Base-by-base conservation (phyloP, 1,140 invertebrate species). In the Plectrocnemia conspersa region DNA sequence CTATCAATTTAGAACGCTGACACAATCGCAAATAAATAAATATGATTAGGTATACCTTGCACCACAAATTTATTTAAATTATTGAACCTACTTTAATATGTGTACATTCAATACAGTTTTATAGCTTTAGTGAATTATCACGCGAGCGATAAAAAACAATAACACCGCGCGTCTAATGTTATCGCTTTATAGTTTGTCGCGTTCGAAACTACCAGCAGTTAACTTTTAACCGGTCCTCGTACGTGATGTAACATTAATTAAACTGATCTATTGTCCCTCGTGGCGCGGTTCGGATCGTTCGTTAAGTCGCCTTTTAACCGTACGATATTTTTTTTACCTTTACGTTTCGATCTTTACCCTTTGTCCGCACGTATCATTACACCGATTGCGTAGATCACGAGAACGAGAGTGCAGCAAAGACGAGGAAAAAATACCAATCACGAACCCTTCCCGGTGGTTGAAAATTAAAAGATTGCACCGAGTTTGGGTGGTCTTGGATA, bases 381-480 rank as follows among this genome's bases (percentile, higher is more conserved):
- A 21, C 11, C 23, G 32, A 13, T 21, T 38, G 47, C 47, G 40
- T 50, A 50, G 47, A 50, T 50, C 47, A 50, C 47, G 33, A 23
- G 36, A 38, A 22, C 22, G 19, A 22, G 24, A 22, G 40, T 23
- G 23, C 13, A 45, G 29, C 24, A 7, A 13, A 38, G 35, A 38
- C 35, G 45, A 19, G 21, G 25, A 21, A 32, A 47, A 19, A 27
- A 47, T n/a, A n/a, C n/a, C 38, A 50, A 50, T 50, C 47, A 50
- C 19, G 47, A 50, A 21, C 25, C 47, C 29, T 27, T 35, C 45
- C 21, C 27, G 45, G 45, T 15, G 24, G 13, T 47, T 44, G 40
- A 50, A 50, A 50, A 50, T 50, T 50, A 50, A 50, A 50, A 35
- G 47, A 50, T 50, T 50, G 47, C 47, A 38, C 35, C 45, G 45